These are phyloP conservation scores for Silurus aristotelis DNA, from an alignment of 2,797 vertebrate genomes.

Conservation along the genomic window DNA sequence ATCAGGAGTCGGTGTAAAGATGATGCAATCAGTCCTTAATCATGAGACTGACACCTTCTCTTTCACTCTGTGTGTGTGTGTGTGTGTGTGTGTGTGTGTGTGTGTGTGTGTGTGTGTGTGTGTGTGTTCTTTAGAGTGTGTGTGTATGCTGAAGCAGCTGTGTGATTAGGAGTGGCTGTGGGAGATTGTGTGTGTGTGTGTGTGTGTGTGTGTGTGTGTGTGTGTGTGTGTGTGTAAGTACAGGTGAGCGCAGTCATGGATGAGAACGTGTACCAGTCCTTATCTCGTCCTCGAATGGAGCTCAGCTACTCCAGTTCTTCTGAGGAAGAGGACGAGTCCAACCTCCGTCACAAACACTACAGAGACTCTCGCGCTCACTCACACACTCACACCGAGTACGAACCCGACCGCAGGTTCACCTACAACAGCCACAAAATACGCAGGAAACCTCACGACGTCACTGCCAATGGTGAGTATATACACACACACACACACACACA, in stretches of 20 bases:
- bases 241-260: constrained; percentile 70
- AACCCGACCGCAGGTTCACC: constrained; percentile 81
- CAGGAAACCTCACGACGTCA: constrained; percentile 75
- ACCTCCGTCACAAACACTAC: constrained; percentile 80
- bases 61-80: too few relatives aligned
- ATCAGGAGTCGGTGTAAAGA: background rate
- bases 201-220: constrained; percentile 41
- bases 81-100: constrained; percentile 6
- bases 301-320: constrained; percentile 85
- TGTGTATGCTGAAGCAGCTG: background rate
- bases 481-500: background rate
- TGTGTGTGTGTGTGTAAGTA: constrained; percentile 33
- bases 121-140: constrained; percentile 34
- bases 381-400: constrained; percentile 78
- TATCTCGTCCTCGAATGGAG: constrained; percentile 85
- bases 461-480: constrained; percentile 69
- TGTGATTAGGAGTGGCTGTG: constrained; percentile 7
- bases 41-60: background rate
- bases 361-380: constrained; percentile 62
- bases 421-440: constrained; percentile 76
- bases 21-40: background rate
- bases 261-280: constrained; percentile 86
- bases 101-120: constrained; percentile 33
- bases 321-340: constrained; percentile 84
- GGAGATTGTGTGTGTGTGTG: constrained; percentile 11